Evolutionary conservation across 2,888 invertebrate genomes (phyloP).

Genomic region (Hydroisotoma schaefferi): DNA sequence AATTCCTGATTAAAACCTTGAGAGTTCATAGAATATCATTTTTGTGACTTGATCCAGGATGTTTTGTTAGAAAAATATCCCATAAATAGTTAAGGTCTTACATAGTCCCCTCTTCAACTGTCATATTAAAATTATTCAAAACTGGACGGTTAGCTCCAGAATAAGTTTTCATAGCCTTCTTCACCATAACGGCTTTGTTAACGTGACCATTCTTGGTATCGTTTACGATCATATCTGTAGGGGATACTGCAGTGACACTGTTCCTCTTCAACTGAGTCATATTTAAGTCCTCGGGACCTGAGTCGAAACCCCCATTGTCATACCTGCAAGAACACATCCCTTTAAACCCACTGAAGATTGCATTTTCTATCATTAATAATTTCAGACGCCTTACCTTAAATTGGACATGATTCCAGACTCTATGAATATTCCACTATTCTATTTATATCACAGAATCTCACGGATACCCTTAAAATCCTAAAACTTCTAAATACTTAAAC

Average conservation of each 20-base stretch:
- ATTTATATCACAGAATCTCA: too few relatives aligned
- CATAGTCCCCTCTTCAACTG: constrained; percentile 36
- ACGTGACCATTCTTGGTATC: constrained; percentile 26
- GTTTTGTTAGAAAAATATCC: constrained; percentile 4
- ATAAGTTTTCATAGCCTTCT: constrained; percentile 36
- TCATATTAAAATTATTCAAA: constrained; percentile 34
- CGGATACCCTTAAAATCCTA: too few relatives aligned
- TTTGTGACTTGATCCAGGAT: not conserved
- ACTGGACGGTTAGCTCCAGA: constrained; percentile 28
- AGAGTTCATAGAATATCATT: too few relatives aligned
- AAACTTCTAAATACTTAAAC: too few relatives aligned
- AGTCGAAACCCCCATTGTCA: constrained; percentile 34
- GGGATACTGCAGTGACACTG: constrained; percentile 16
- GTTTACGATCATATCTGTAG: constrained; percentile 27
- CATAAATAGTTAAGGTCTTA: constrained; percentile 11
- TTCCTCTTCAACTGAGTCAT: constrained; percentile 32
- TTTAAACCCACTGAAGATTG: too few relatives aligned
- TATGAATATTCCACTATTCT: too few relatives aligned
- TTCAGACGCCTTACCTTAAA: too few relatives aligned
- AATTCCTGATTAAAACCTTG: not conserved
- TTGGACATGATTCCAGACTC: too few relatives aligned
- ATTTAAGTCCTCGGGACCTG: constrained; percentile 31
- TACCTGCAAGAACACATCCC: not conserved
- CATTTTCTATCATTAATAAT: too few relatives aligned
- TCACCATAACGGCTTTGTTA: constrained; percentile 33